A percentile compares a stretch with the other conserved stretches of the same genome.
phyloP scores from a whole-genome alignment of 2,797 vertebrate genomes.

The Sphenodon punctatus region DNA sequence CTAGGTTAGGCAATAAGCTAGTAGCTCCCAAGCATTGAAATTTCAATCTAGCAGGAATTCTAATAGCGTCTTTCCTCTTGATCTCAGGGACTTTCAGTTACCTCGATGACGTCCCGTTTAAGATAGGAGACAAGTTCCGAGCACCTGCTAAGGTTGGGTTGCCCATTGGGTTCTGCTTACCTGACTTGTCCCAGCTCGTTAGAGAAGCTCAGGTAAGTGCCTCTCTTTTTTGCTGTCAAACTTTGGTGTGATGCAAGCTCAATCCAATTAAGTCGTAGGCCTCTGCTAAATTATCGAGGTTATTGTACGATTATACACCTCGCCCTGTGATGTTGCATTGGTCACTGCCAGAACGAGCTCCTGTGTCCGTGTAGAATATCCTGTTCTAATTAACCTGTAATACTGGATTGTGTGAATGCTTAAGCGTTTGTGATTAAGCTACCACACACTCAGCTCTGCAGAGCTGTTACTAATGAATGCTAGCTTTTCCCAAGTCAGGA shows the following conservation, averaged over 20 bases:
- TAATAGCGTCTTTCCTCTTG: constrained; percentile 55
- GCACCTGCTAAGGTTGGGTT: constrained; percentile 94
- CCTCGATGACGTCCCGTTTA: constrained; percentile 98
- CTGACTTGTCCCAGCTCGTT: constrained; percentile 84
- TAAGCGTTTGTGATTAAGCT: too few relatives aligned
- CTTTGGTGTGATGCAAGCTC: background rate
- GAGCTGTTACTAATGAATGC: too few relatives aligned
- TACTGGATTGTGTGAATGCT: too few relatives aligned
- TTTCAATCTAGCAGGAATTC: background rate
- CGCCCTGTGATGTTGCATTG: too few relatives aligned
- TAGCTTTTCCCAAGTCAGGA: too few relatives aligned
- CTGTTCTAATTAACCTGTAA: too few relatives aligned
- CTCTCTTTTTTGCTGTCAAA: background rate
- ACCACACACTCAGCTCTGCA: too few relatives aligned
- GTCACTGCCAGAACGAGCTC: too few relatives aligned
- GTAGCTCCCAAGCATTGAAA: background rate
- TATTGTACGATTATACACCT: too few relatives aligned
- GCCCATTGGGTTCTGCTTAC: constrained; percentile 90
- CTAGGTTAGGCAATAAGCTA: background rate
- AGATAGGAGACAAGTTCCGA: constrained; percentile 95
- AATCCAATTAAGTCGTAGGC: background rate
- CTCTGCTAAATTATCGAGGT: too few relatives aligned
- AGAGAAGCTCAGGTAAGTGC: constrained; percentile 84
- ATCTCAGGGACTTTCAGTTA: constrained; percentile 92
- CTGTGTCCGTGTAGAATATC: too few relatives aligned